Conservation (phyloP, 2,888 invertebrate species). For the Dorcus parallelipipedus region DNA sequence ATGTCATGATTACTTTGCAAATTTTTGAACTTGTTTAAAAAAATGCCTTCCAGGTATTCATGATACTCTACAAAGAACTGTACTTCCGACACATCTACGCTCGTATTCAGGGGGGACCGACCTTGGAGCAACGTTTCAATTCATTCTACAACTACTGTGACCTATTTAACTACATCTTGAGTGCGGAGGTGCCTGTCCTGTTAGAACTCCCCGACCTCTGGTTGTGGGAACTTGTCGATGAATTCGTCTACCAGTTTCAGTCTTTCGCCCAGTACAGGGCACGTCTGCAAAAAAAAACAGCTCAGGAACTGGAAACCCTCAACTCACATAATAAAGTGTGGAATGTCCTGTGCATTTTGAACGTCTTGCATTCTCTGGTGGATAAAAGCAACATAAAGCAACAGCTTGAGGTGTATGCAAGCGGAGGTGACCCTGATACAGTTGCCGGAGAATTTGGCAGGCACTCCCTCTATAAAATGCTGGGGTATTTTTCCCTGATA, state of each 20-base stretch:
- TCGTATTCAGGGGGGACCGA: conserved; percentile 83
- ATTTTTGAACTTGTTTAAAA: too few relatives aligned
- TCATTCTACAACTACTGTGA: conserved; percentile 99
- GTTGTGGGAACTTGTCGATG: conserved; percentile 99
- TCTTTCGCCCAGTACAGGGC: conserved; percentile 81
- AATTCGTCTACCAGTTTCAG: conserved; percentile 98
- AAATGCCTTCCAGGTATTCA: conserved; percentile 66
- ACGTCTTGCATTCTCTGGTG: conserved; percentile 95
- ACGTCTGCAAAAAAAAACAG: conserved; percentile 69
- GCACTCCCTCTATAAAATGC: conserved; percentile 96
- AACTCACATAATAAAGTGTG: conserved; percentile 87
- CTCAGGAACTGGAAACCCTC: conserved; percentile 74
- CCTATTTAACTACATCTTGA: conserved; percentile 93
- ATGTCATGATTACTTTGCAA: too few relatives aligned
- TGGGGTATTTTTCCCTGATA: conserved; percentile 97
- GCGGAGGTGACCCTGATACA: conserved; percentile 84
- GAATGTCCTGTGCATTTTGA: conserved; percentile 97
- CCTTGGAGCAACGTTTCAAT: conserved; percentile 86
- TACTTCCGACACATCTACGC: conserved; percentile 98
- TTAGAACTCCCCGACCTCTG: conserved; percentile 95
- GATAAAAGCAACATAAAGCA: conserved; percentile 98
- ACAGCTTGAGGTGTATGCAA: conserved; percentile 89
- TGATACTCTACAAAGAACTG: conserved; percentile 95
- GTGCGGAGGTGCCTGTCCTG: conserved; percentile 82
- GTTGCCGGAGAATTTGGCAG: conserved; percentile 97